Evolutionary conservation across 2,113 vertebrate species (phyloP), one percentile per base, ranked within the genome.

Genomic region (Coracopsis vasa): DNA sequence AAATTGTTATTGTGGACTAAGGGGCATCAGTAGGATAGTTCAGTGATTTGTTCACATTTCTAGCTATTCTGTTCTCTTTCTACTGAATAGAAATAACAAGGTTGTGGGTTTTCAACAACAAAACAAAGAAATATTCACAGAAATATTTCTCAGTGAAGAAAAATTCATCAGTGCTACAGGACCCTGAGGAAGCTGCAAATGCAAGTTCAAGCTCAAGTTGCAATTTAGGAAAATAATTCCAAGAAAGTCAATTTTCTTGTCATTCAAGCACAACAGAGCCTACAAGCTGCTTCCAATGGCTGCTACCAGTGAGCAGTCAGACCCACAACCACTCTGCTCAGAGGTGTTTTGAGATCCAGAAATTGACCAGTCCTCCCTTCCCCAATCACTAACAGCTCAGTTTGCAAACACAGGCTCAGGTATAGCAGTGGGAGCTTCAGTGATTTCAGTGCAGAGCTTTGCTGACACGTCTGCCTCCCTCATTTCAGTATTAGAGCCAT

Each of bases 221-320:
- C 20, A 92, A 60, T 91, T 90, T 87, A 51, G 69, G 45, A 96
- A 85, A 92, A 77, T 77, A 86, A 89, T 92, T 88, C 12, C 9
- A 75, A 78, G 47, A 50, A 79, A 35, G 66, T 51, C 17, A 75
- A 65, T 87, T 72, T 90, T 72, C 51, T 72, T 86, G 45, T 70
- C 37, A 77, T 62, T 86, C 42, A 85, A 80, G 53, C 67, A 66
- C 72, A 95, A 53, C 33, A 69, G 53, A 82, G 60, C 60, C 47
- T 65, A n/a, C 42, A 90, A 73, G 31, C 53, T 80, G 53, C 75
- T 78, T 83, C 72, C 60, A 48, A 16, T 41, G 35, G 25, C 71
- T 86, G 33, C n/a, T 70, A 66, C 23, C 24, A 62, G 41, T 16
- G 45, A 73, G 37, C 66, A 79, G 61, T 41, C 56, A 67, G 81